Conservation (phyloP, 2,888 invertebrate species). For the Tyria jacobaeae region DNA sequence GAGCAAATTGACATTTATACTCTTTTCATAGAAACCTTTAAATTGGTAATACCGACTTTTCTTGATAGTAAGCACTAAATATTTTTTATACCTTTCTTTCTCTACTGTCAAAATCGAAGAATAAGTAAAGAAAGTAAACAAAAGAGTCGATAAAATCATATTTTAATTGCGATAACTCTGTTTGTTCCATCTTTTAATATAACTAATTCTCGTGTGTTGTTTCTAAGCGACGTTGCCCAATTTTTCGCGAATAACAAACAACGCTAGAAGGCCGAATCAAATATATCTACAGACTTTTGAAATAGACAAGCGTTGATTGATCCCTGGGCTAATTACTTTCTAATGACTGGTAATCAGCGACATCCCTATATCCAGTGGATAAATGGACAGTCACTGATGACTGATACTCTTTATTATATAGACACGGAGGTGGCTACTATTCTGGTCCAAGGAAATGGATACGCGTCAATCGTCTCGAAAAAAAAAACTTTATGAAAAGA, state of each 20-base stretch:
- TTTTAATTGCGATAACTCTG: not conserved
- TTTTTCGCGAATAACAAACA: slow-evolving; percentile 58
- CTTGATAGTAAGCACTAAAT: not conserved
- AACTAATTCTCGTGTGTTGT: slow-evolving; percentile 34
- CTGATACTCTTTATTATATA: slow-evolving; percentile 84
- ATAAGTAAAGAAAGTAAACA: not conserved
- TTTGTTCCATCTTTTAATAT: slow-evolving; percentile 2
- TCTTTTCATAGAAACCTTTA: too few species aligned
- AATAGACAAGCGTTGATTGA: slow-evolving; percentile 80
- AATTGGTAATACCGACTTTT: too few species aligned
- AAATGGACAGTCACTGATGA: slow-evolving; percentile 73
- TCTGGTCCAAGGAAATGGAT: slow-evolving; percentile 82
- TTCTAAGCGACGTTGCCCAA: slow-evolving; percentile 35
- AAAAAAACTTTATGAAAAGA: slow-evolving; percentile 71
- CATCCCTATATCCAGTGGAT: slow-evolving; percentile 72
- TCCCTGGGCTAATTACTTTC: slow-evolving; percentile 83
- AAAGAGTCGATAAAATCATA: not conserved
- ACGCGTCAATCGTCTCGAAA: slow-evolving; percentile 80
- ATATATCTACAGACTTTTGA: slow-evolving; percentile 74
- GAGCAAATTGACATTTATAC: too few species aligned
- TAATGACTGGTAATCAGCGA: slow-evolving; percentile 82
- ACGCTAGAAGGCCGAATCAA: slow-evolving; percentile 53
- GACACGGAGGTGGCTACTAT: slow-evolving; percentile 69
- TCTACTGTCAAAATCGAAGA: not conserved
- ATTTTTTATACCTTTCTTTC: not conserved